Conservation (phyloP, 2,113 vertebrate species). For the Macrotus californicus region DNA sequence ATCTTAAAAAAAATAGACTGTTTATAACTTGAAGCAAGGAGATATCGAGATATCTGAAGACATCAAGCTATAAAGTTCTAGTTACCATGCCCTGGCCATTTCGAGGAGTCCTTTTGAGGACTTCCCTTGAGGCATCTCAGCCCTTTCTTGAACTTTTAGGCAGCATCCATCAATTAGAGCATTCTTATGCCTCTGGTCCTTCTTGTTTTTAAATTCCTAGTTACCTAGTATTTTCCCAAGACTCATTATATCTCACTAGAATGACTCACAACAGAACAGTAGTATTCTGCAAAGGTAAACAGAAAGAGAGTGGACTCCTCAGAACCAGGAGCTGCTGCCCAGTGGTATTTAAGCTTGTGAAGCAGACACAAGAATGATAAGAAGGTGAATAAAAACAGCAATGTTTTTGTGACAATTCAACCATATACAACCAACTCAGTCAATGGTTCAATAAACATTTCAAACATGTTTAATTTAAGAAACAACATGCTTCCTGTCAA, state of each 20-base stretch:
- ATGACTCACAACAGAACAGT: not conserved
- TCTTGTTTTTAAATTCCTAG: conserved; percentile 56
- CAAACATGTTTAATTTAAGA: not conserved
- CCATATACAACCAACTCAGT: not conserved
- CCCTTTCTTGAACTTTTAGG: not conserved
- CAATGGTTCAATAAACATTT: not conserved
- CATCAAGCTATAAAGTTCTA: not conserved
- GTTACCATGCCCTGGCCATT: conserved; percentile 32
- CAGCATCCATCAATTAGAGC: not conserved
- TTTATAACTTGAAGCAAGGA: not conserved
- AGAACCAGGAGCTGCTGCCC: not conserved
- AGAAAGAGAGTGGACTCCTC: conserved; percentile 45
- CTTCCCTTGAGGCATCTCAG: conserved; percentile 53
- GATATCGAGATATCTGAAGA: not conserved
- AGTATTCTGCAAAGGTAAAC: not conserved
- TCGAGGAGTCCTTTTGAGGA: conserved; percentile 57
- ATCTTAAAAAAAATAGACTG: not conserved
- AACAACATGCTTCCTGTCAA: not conserved
- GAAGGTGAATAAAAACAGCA: not conserved
- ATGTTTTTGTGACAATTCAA: not conserved
- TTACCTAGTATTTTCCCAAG: conserved; percentile 67
- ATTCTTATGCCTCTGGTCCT: conserved; percentile 40
- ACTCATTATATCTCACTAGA: not conserved
- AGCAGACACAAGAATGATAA: conserved; percentile 48
- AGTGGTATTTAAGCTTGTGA: not conserved